Conservation (phyloP, 2,888 invertebrate species). For the Drosophila koepferae region DNA sequence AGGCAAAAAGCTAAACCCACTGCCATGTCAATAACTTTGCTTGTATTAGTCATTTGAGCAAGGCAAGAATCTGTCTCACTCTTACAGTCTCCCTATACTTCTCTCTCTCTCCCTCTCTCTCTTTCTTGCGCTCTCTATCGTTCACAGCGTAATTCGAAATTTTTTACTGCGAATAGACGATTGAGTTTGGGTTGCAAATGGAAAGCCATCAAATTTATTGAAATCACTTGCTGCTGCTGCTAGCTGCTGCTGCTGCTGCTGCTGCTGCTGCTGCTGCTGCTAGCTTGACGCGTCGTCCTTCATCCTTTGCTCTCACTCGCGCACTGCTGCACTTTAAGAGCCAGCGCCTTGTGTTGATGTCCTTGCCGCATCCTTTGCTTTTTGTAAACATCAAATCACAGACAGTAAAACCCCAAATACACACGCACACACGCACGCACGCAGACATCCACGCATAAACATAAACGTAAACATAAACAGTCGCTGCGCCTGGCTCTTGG, state of each 20-base stretch:
- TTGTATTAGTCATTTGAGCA: constrained; percentile 81
- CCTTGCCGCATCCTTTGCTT: constrained; percentile 72
- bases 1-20: constrained; percentile 67
- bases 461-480: constrained; percentile 76
- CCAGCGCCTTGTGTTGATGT: constrained; percentile 36
- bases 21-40: constrained; percentile 80
- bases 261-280: constrained; percentile 27
- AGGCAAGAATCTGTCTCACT: constrained; percentile 33
- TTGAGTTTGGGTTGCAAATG: constrained; percentile 83
- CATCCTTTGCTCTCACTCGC: constrained; percentile 21
- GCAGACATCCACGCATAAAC: constrained; percentile 55
- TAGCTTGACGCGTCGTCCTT: constrained; percentile 42
- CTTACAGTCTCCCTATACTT: constrained; percentile 24
- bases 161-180: constrained; percentile 79
- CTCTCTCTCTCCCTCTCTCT: constrained; percentile 26
- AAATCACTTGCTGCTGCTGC: constrained; percentile 81
- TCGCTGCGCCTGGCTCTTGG: constrained; percentile 54
- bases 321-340: constrained; percentile 39
- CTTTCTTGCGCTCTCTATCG: background rate
- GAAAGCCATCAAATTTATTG: constrained; percentile 85
- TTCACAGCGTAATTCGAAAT: constrained; percentile 76
- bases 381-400: constrained; percentile 80
- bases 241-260: constrained; percentile 25
- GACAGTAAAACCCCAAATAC: constrained; percentile 70
- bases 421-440: constrained; percentile 22